phyloP scores from a whole-genome alignment of 2,797 vertebrate species.

The Typhlichthys eigenmanni region DNA sequence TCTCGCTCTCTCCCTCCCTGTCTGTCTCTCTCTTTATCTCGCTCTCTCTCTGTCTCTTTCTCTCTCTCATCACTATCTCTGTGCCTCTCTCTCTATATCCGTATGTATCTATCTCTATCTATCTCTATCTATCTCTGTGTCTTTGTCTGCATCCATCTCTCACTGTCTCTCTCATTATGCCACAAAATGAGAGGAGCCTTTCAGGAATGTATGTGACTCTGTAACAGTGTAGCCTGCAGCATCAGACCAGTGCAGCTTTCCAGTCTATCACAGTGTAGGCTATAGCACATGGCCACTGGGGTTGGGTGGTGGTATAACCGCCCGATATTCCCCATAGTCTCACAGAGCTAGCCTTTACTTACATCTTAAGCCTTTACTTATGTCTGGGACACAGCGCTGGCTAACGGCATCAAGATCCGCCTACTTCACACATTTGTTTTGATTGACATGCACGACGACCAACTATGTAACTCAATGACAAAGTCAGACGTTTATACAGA shows the following conservation, averaged over 20 bases:
- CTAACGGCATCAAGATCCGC: no score
- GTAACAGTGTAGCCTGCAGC: slow-evolving; percentile 44
- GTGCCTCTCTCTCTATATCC: background rate
- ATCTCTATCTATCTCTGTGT: background rate
- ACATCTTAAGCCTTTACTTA: no score
- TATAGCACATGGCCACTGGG: slow-evolving; percentile 35
- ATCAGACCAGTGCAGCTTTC: slow-evolving; percentile 63
- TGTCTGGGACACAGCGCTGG: no score
- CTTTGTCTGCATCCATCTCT: background rate
- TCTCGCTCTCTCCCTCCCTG: background rate
- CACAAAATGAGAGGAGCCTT: slow-evolving; percentile 58
- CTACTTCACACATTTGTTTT: no score
- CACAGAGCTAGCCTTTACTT: no score
- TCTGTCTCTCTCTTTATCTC: background rate
- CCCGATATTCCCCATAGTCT: no score
- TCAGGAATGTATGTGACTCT: slow-evolving; percentile 52
- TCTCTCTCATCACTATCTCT: background rate
- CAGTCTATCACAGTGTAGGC: slow-evolving; percentile 71
- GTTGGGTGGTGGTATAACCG: no score
- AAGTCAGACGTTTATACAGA: no score
- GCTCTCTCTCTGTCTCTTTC: background rate
- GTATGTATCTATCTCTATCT: background rate
- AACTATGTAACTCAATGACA: no score
- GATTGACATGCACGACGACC: no score
- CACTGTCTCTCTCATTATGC: slow-evolving; percentile 22